Evolutionary conservation across 2,888 invertebrate genomes (phyloP).

Genomic region (Noctua pronuba): DNA sequence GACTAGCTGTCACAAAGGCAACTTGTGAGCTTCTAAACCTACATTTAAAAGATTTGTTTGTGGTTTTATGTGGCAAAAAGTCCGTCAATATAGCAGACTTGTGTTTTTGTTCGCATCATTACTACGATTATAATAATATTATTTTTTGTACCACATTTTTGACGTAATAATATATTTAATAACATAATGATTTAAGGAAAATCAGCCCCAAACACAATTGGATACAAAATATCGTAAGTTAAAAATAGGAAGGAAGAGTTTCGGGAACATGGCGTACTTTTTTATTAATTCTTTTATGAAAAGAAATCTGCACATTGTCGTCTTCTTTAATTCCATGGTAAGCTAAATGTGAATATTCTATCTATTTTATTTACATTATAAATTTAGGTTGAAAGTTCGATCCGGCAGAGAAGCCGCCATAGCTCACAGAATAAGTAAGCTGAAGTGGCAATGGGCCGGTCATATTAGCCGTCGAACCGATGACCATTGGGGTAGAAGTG

Average conservation of each 20-base stretch:
- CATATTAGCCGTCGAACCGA: too few relatives aligned
- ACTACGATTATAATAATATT: not conserved
- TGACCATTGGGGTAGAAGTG: too few relatives aligned
- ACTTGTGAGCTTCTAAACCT: not conserved
- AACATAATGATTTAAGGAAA: not conserved
- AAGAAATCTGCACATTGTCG: not conserved
- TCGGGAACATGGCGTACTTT: too few relatives aligned
- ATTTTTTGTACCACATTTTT: not conserved
- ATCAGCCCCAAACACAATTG: not conserved
- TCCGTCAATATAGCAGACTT: not conserved
- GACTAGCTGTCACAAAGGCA: not conserved
- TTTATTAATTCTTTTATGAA: not conserved
- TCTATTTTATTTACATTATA: not conserved
- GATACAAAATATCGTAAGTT: not conserved
- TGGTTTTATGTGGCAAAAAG: not conserved
- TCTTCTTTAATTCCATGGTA: not conserved
- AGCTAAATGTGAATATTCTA: not conserved
- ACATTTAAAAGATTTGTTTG: not conserved
- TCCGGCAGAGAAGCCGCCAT: too few relatives aligned
- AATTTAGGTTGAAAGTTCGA: not conserved
- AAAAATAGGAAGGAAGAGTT: not conserved
- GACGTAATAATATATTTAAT: not conserved
- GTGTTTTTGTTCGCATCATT: not conserved
- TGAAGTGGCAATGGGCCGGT: too few relatives aligned
- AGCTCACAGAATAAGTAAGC: too few relatives aligned